Base-by-base conservation (phyloP, 2,113 vertebrate species). In the Ardeotis arabs region DNA sequence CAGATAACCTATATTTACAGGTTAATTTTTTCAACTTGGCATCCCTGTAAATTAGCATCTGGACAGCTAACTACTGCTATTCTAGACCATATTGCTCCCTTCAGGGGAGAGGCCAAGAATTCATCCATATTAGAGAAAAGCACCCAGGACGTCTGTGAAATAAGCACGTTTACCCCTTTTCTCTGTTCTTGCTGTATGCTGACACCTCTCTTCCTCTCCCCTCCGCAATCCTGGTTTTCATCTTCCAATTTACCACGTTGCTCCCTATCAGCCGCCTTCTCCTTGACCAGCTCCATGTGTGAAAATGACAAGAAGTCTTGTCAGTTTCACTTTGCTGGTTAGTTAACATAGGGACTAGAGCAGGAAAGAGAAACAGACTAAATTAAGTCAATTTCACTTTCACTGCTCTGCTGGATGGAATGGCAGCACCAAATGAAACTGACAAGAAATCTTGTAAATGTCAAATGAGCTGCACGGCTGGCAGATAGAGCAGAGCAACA, bases 401-500 rank as follows among this genome's bases (percentile, higher is more conserved):
- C 76, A 21, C 96, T 93, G 95, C 96, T 93, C 94, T 87, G 92
- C 96, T 92, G 95, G 96, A 25, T 94, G 96, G 83, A 88, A 85
- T 92, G 94, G 95, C 95, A 92, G 94, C 94, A 86, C 96, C 92
- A 90, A 97, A 95, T 87, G 95, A 92, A 93, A 89, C 94, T 97
- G 96, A 96, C 96, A 96, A 94, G 95, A 96, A 94, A 96, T 97
- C 96, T 86, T 97, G 95, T 96, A 97, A 97, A 97, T 96, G 96
- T 96, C 96, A 95, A 96, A 92, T 92, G 95, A 96, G 92, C 95
- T 96, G 94, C 95, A 80, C 68, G 92, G 96, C 94, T 96, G 96
- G 96, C 96, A 96, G 93, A 94, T 84, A 58, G 91, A 95, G 93
- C 92, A 88, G 79, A 96, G 95, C 85, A 88, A 91, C 70, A 84